Conservation (phyloP, 2,113 vertebrate genomes). For the Xenopus tropicalis region UCB_Xtro_10.0 CM004446.2:78806501-78807000, state of each 20-base stretch:
- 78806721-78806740: conserved; percentile 38
- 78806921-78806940: conserved; percentile 52
- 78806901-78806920: conserved; percentile 47
- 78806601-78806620: conserved; percentile 27
- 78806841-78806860: conserved; percentile 52
- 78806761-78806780: conserved; percentile 37
- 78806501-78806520: conserved; percentile 22
- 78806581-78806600: conserved; percentile 28
- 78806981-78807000: conserved; percentile 48
- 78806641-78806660: conserved; percentile 40
- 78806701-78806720: conserved; percentile 38
- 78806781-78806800: conserved; percentile 48
- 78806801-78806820: conserved; percentile 47
- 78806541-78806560: conserved; percentile 34
- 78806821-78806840: conserved; percentile 51
- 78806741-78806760: conserved; percentile 42
- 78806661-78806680: conserved; percentile 43
- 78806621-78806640: conserved; percentile 45
- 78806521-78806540: conserved; percentile 39
- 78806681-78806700: conserved; percentile 37
- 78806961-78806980: conserved; percentile 51
- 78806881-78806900: conserved; percentile 50
- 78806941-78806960: conserved; percentile 46
- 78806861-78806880: conserved; percentile 53
- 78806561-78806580: conserved; percentile 19